These are phyloP conservation scores for Trachelus stipa DNA, from an alignment of 2,888 invertebrate species.

Conservation along the genomic window DNA sequence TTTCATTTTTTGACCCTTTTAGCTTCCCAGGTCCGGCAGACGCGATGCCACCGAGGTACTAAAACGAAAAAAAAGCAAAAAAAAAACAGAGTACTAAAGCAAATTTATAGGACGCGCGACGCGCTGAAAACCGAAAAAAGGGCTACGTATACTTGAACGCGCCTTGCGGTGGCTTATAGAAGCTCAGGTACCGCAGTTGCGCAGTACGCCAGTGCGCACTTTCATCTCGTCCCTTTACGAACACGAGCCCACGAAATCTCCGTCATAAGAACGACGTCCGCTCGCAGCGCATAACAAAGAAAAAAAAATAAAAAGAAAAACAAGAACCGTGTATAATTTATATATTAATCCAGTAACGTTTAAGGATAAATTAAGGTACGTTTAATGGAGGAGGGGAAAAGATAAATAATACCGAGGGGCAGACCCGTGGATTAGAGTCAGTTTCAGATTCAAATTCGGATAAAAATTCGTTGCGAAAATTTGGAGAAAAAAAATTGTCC, in stretches of 20 bases:
- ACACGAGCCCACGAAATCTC: neutral
- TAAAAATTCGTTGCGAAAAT: neutral
- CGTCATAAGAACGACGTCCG: constrained; percentile 30
- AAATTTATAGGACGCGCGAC: constrained; percentile 21
- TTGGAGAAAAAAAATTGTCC: neutral
- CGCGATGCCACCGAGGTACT: constrained; percentile 67
- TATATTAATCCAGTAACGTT: constrained; percentile 40
- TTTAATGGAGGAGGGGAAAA: constrained; percentile 13
- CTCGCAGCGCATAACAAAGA: constrained; percentile 35
- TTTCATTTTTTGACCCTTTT: constrained; percentile 65
- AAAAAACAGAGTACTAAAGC: constrained; percentile 36
- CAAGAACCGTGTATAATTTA: constrained; percentile 44
- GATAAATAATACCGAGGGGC: neutral
- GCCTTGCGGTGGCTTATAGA: constrained; percentile 7
- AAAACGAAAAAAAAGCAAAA: constrained; percentile 34
- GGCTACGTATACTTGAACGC: constrained; percentile 1
- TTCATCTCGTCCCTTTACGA: constrained; percentile 3
- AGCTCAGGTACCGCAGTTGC: neutral
- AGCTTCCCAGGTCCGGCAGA: constrained; percentile 68
- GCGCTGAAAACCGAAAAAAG: neutral
- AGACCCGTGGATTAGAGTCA: constrained; percentile 14
- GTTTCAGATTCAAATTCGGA: constrained; percentile 5
- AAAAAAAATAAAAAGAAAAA: neutral
- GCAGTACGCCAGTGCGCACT: neutral
- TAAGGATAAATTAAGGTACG: constrained; percentile 43